These are phyloP conservation scores for Myrmecophaga tridactyla DNA, from an alignment of 2,113 vertebrate species.

Conservation along the genomic window DNA sequence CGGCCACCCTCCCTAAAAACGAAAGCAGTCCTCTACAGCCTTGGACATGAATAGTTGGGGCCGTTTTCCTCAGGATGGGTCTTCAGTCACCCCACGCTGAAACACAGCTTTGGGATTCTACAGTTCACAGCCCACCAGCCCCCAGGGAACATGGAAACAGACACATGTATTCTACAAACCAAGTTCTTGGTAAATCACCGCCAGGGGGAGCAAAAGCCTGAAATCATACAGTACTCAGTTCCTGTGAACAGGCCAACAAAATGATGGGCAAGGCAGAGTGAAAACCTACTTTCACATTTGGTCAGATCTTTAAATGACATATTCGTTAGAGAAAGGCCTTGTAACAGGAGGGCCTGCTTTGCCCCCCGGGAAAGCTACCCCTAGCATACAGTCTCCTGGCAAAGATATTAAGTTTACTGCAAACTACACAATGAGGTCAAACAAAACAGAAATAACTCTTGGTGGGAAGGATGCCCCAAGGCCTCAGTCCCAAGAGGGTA, in stretches of 20 bases:
- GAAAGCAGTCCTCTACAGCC: neutral
- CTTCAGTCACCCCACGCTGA: neutral
- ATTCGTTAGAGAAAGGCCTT: neutral
- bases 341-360: neutral
- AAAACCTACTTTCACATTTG: conserved; percentile 10
- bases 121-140: neutral
- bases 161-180: neutral
- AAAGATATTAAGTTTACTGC: neutral
- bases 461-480: conserved; percentile 40
- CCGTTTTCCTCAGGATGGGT: neutral
- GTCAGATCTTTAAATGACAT: neutral
- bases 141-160: neutral
- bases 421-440: conserved; percentile 50
- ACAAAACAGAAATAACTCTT: conserved; percentile 60
- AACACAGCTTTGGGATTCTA: neutral
- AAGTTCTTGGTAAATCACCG: neutral
- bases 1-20: neutral
- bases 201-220: neutral
- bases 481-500: neutral
- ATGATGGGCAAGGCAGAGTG: neutral
- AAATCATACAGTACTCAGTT: neutral
- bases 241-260: neutral
- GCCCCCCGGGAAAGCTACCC: neutral
- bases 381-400: neutral
- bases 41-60: neutral